These are phyloP conservation scores for Tethya wilhelma DNA, from an alignment of 37 sponge, comb jelly and placozoan species.

Conservation along the genomic window DNA sequence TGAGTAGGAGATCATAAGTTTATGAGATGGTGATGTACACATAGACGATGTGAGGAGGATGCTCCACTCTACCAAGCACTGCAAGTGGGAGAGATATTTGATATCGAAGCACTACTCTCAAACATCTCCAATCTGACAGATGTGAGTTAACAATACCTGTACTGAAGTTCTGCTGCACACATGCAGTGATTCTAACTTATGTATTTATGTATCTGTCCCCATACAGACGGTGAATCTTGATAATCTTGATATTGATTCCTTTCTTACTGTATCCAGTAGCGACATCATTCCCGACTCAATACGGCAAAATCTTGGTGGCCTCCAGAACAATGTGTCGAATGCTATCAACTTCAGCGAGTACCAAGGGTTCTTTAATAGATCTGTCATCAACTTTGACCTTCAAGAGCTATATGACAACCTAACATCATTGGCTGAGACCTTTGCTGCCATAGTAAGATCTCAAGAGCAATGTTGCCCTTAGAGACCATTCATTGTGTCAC, in stretches of 20 bases:
- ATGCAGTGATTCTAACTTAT: too few species aligned
- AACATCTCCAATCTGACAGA: background rate
- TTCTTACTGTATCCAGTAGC: background rate
- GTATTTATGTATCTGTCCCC: too few species aligned
- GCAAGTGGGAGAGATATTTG: background rate
- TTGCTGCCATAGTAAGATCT: background rate
- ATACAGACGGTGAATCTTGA: background rate
- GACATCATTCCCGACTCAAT: background rate
- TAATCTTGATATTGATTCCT: background rate
- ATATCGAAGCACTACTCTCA: background rate
- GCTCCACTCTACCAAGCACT: slow-evolving; percentile 9
- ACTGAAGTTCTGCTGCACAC: background rate
- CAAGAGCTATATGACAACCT: background rate
- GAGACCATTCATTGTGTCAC: background rate
- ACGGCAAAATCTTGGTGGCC: background rate
- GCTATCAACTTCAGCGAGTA: background rate
- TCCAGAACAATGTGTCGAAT: background rate
- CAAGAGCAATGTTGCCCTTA: background rate
- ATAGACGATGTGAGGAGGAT: slow-evolving; percentile 16
- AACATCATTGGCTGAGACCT: background rate
- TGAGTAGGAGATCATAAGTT: background rate
- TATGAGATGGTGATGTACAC: background rate
- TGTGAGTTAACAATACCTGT: background rate
- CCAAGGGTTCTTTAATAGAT: background rate
- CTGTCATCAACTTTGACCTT: background rate